Evolutionary conservation across 2,888 invertebrate species (phyloP).

Genomic region (Sclerodermus sp.): DNA sequence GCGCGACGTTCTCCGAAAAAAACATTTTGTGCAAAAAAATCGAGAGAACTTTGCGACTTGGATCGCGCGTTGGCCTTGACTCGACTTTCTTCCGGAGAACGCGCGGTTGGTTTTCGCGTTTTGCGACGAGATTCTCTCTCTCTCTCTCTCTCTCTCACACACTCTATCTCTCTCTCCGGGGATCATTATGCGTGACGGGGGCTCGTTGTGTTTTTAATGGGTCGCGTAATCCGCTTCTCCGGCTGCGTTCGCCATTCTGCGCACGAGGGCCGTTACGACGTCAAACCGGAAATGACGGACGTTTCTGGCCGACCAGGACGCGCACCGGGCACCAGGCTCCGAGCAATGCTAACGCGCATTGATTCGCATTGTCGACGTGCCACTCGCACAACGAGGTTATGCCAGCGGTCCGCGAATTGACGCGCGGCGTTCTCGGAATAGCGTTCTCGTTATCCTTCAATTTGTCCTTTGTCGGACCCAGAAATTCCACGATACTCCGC

Average conservation of each 20-base stretch:
- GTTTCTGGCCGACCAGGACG: slow-evolving; percentile 3
- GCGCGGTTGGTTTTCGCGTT: too few relatives aligned
- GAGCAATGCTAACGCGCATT: slow-evolving; percentile 31
- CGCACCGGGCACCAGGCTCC: slow-evolving; percentile 6
- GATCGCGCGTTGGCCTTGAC: too few relatives aligned
- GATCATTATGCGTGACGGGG: too few relatives aligned
- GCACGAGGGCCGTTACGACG: not conserved
- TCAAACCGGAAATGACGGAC: slow-evolving; percentile 11
- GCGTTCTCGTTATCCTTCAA: slow-evolving; percentile 1
- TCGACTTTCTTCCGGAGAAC: too few relatives aligned
- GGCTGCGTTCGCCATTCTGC: not conserved
- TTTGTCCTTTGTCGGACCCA: slow-evolving; percentile 3
- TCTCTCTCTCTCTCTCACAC: not conserved
- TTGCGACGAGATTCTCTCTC: slow-evolving; percentile 9
- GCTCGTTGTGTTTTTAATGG: slow-evolving; percentile 5
- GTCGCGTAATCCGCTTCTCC: slow-evolving; percentile 12
- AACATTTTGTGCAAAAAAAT: too few relatives aligned
- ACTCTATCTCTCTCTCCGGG: slow-evolving; percentile 5
- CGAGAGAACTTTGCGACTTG: too few relatives aligned
- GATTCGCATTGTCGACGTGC: slow-evolving; percentile 36
- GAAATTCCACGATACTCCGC: slow-evolving; percentile 11
- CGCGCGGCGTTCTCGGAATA: slow-evolving; percentile 4
- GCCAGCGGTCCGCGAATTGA: slow-evolving; percentile 20
- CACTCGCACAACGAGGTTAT: slow-evolving; percentile 13
- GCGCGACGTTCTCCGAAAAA: too few relatives aligned